phyloP scores from a whole-genome alignment of 2,888 invertebrate genomes.

The Marronus borbonicus region DNA sequence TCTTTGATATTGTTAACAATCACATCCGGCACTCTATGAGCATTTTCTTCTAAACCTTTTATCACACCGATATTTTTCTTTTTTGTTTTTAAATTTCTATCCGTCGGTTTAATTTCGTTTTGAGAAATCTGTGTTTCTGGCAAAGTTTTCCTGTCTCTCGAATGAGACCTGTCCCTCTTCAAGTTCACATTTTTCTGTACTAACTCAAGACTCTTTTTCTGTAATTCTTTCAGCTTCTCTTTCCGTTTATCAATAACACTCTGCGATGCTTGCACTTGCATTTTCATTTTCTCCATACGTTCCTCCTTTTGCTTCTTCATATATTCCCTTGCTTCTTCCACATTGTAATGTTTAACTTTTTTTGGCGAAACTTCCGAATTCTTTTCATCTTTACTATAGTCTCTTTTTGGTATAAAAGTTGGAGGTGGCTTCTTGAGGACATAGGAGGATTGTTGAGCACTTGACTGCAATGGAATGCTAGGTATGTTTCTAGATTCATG shows the following conservation, averaged over 20 bases:
- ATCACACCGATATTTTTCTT: not conserved
- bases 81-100: not conserved
- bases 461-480: slow-evolving; percentile 7
- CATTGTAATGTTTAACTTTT: slow-evolving; percentile 68
- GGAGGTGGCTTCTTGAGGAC: slow-evolving; percentile 22
- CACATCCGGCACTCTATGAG: slow-evolving; percentile 43
- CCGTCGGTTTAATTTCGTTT: slow-evolving; percentile 2
- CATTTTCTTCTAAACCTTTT: slow-evolving; percentile 8
- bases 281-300: slow-evolving; percentile 67
- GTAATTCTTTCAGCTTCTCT: slow-evolving; percentile 69
- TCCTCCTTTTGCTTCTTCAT: slow-evolving; percentile 74
- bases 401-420: slow-evolving; percentile 17
- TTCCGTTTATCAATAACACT: slow-evolving; percentile 49
- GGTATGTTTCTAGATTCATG: slow-evolving; percentile 8
- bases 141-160: slow-evolving; percentile 54
- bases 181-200: slow-evolving; percentile 68
- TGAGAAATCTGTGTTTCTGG: not conserved
- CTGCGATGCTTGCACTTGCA: slow-evolving; percentile 62
- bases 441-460: not conserved
- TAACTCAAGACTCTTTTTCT: slow-evolving; percentile 69
- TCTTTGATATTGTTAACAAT: slow-evolving; percentile 37
- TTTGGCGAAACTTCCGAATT: slow-evolving; percentile 52
- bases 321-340: slow-evolving; percentile 72
- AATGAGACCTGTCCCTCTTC: slow-evolving; percentile 62
- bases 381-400: slow-evolving; percentile 23